A percentile compares a stretch with the other conserved stretches of the same genome.
Evolutionary conservation across 2,113 vertebrate species (phyloP).

Genomic region (Furnarius figulus): DNA sequence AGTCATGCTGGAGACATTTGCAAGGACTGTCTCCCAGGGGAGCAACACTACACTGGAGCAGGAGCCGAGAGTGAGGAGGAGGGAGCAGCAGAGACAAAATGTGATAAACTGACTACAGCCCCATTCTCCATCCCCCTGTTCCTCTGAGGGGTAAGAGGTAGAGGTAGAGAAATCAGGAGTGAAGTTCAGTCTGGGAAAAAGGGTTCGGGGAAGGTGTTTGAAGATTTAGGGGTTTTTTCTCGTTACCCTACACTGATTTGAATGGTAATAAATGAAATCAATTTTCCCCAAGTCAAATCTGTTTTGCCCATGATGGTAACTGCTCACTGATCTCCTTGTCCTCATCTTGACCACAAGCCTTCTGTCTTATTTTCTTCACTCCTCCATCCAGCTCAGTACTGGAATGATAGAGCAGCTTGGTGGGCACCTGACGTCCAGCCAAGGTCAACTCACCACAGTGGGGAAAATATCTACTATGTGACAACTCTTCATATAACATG

Average conservation of each 20-base stretch:
- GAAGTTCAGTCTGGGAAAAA: not conserved
- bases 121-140: not conserved
- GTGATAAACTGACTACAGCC: not conserved
- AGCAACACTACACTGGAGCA: accelerated
- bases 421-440: not conserved
- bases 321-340: not conserved
- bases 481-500: not conserved
- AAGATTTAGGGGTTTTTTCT: not conserved
- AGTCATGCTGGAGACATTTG: not conserved
- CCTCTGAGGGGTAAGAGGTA: not conserved
- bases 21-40: not conserved
- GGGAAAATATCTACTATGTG: not conserved
- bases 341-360: not conserved
- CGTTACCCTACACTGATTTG: not conserved
- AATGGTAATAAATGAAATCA: not conserved
- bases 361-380: not conserved
- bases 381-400: not conserved
- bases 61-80: not conserved
- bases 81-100: not conserved
- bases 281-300: not conserved
- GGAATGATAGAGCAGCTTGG: not conserved
- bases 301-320: not conserved
- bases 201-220: not conserved
- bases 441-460: not conserved
- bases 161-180: not conserved